A percentile compares a stretch with the other conserved stretches of the same genome.
phyloP scores from a whole-genome alignment of 1,140 invertebrate genomes.

The Dinothrombium tinctorium region DNA sequence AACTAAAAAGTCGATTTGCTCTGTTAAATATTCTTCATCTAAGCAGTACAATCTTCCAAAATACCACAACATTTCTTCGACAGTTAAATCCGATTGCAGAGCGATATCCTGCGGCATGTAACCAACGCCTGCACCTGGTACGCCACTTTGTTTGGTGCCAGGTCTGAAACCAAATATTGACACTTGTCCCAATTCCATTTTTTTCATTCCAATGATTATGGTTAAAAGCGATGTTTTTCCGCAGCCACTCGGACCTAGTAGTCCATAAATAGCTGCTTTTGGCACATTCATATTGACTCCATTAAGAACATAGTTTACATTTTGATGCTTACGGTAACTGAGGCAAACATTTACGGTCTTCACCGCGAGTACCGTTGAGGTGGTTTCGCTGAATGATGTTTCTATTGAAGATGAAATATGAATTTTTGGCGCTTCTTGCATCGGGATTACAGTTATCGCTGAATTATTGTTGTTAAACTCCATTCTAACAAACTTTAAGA shows the following conservation, averaged over 20 bases:
- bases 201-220: slow-evolving; percentile 21
- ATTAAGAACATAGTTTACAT: neutral
- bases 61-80: slow-evolving; percentile 21
- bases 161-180: slow-evolving; percentile 20
- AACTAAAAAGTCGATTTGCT: neutral
- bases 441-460: too few species aligned
- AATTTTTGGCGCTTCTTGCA: neutral
- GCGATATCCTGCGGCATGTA: slow-evolving; percentile 26
- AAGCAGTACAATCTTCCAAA: slow-evolving; percentile 18
- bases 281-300: slow-evolving; percentile 5
- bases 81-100: slow-evolving; percentile 21
- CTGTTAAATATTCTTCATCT: neutral
- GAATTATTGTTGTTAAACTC: too few species aligned
- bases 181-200: slow-evolving; percentile 18
- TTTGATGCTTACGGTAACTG: neutral
- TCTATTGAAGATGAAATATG: neutral
- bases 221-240: slow-evolving; percentile 28
- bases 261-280: slow-evolving; percentile 11
- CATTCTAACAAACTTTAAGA: too few species aligned
- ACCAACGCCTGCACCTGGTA: slow-evolving; percentile 22
- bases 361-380: neutral
- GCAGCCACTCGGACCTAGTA: slow-evolving; percentile 22
- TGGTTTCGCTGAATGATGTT: neutral
- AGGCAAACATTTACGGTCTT: neutral
- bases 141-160: slow-evolving; percentile 17